phyloP scores from a whole-genome alignment of 2,888 invertebrate genomes.

The Brachyptera risi region DNA sequence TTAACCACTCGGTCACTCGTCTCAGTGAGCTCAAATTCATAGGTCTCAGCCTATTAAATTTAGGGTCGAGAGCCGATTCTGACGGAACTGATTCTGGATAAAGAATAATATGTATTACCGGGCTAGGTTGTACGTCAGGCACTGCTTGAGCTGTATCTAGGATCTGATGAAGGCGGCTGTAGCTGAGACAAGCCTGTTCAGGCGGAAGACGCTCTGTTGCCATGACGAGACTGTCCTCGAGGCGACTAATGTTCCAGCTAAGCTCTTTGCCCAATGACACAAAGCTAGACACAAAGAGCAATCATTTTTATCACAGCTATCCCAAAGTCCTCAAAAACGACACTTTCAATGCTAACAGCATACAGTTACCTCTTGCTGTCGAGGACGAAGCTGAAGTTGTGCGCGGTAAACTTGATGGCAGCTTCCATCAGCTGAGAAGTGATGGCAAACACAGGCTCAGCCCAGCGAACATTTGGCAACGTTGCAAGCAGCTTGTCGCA shows the following conservation, averaged over 20 bases:
- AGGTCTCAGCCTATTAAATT: no score
- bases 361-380: background rate
- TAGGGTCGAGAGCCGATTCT: no score
- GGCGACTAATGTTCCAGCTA: conserved; percentile 66
- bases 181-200: conserved; percentile 79
- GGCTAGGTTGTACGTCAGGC: conserved; percentile 40
- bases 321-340: no score
- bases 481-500: conserved; percentile 77
- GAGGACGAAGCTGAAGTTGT: conserved; percentile 72
- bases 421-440: conserved; percentile 76
- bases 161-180: conserved; percentile 53
- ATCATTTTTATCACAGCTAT: no score
- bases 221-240: conserved; percentile 74
- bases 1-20: no score
- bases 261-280: conserved; percentile 62
- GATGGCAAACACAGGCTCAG: conserved; percentile 71
- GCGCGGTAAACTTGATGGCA: conserved; percentile 72
- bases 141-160: conserved; percentile 30
- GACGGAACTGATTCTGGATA: no score
- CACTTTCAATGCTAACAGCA: no score
- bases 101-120: no score
- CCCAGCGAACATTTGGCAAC: conserved; percentile 78
- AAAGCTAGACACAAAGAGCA: conserved; percentile 55
- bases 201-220: conserved; percentile 76
- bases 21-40: no score